Evolutionary conservation across 1,140 invertebrate genomes (phyloP).

Genomic region (Psilanteris sp.): DNA sequence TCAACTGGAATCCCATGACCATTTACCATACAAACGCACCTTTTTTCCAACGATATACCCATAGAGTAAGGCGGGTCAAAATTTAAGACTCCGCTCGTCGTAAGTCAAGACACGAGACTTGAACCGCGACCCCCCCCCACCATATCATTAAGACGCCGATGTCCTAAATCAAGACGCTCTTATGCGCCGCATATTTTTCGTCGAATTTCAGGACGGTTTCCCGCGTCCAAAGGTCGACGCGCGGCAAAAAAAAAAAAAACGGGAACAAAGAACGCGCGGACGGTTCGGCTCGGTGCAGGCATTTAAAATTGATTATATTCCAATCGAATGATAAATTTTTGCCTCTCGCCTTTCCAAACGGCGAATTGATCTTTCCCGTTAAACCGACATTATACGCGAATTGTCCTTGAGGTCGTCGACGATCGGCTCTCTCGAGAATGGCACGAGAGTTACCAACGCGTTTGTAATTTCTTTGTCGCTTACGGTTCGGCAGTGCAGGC

Average conservation of each 20-base stretch:
- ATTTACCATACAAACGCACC: too few species aligned
- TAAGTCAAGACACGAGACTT: too few species aligned
- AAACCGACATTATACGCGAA: constrained; percentile 65
- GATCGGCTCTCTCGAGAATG: constrained; percentile 68
- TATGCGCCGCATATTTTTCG: too few species aligned
- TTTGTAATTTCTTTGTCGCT: constrained; percentile 75
- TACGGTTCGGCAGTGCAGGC: constrained; percentile 65
- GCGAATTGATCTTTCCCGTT: constrained; percentile 66
- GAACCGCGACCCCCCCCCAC: too few species aligned
- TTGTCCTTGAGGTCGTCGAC: constrained; percentile 74
- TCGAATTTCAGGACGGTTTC: too few species aligned
- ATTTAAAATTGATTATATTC: constrained; percentile 60
- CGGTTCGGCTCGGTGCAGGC: constrained; percentile 37
- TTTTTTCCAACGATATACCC: too few species aligned
- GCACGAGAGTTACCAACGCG: constrained; percentile 67
- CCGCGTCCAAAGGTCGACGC: background rate
- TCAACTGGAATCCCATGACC: too few species aligned
- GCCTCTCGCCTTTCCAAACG: constrained; percentile 65
- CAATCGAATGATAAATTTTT: constrained; percentile 65
- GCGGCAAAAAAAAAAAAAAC: too few species aligned
- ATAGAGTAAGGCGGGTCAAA: too few species aligned
- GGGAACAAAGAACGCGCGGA: constrained; percentile 35
- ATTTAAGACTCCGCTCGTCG: too few species aligned
- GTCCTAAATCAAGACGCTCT: too few species aligned
- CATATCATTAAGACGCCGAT: too few species aligned